Conservation (phyloP, 2,797 vertebrate genomes). For the Tapera naevia region DNA sequence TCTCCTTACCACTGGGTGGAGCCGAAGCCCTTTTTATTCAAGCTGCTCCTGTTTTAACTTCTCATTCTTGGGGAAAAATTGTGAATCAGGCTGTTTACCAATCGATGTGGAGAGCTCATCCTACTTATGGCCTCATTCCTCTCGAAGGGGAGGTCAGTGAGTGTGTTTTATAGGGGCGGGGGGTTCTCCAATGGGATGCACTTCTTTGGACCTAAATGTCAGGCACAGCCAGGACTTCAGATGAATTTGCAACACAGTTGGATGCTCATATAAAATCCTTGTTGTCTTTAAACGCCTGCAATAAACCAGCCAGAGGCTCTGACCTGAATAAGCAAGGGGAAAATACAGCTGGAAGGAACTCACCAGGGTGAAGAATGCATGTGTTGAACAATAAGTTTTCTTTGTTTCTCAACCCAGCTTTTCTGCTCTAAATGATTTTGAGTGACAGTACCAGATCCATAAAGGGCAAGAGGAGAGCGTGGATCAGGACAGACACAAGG, state of each 20-base stretch:
- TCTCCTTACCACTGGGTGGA: slow-evolving; percentile 22
- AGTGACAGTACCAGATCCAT: not conserved
- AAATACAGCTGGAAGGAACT: not conserved
- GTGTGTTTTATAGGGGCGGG: not conserved
- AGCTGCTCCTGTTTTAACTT: not conserved
- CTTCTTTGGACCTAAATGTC: not conserved
- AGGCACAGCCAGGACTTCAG: not conserved
- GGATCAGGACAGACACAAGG: not conserved
- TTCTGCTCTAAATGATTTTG: not conserved
- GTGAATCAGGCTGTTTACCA: not conserved
- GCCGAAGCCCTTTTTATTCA: not conserved
- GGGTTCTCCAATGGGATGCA: not conserved
- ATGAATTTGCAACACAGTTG: not conserved
- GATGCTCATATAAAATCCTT: not conserved
- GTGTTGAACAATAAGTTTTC: not conserved
- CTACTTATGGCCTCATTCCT: not conserved
- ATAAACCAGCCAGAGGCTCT: not conserved
- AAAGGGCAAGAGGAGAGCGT: not conserved
- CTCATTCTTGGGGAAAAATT: accelerated
- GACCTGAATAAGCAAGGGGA: not conserved
- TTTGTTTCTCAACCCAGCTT: not conserved
- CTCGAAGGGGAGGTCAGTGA: not conserved
- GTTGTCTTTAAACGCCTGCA: not conserved
- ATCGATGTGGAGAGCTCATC: not conserved
- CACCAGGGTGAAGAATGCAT: not conserved